phyloP scores from a whole-genome alignment of 2,888 invertebrate species.

The Nemoura dubitans region DNA sequence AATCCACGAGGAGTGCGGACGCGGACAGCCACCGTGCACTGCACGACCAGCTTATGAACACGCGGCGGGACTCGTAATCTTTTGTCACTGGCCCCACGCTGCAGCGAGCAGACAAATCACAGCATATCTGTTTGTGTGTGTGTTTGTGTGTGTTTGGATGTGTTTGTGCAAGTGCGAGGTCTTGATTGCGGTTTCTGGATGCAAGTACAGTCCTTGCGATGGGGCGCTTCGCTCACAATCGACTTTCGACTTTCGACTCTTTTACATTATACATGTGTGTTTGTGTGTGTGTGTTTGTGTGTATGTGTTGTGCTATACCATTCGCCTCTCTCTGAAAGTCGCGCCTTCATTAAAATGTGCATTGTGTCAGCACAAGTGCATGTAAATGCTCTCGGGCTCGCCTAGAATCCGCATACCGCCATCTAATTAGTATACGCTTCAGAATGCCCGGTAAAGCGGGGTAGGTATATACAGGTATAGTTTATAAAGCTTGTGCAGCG shows the following conservation, averaged over 20 bases:
- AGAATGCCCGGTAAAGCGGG: not conserved
- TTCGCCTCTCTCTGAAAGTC: not conserved
- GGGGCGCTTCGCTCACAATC: not conserved
- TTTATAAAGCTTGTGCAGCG: too few species aligned
- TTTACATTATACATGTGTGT: not conserved
- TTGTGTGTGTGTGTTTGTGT: too few species aligned
- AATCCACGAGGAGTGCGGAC: not conserved
- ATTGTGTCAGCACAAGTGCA: not conserved
- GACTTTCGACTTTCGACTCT: not conserved
- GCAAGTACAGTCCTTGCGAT: not conserved
- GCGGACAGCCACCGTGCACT: too few species aligned
- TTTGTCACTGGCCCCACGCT: not conserved
- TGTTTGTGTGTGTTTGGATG: too few species aligned
- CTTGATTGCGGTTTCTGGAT: not conserved
- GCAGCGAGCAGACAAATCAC: not conserved
- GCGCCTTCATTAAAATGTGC: not conserved
- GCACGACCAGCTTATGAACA: not conserved
- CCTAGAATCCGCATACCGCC: too few species aligned
- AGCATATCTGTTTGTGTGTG: not conserved
- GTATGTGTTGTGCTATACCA: too few species aligned
- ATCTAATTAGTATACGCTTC: not conserved
- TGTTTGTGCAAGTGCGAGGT: not conserved
- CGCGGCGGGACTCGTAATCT: not conserved
- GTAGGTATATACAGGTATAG: too few species aligned
- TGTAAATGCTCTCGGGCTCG: not conserved